These are phyloP conservation scores for Bettongia penicillata DNA, from an alignment of 2,113 vertebrate species.

Conservation along the genomic window DNA sequence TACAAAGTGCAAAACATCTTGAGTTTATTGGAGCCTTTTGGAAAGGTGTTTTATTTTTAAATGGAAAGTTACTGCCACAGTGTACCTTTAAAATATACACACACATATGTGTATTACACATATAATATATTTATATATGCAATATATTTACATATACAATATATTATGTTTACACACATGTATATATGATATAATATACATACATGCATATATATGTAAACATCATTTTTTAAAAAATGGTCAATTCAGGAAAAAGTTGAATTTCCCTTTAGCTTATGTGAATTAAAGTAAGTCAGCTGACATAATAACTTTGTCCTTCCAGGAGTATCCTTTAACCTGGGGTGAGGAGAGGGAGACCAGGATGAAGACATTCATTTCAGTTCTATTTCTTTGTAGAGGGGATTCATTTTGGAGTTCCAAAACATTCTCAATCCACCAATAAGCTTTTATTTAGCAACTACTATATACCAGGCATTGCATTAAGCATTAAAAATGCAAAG, in stretches of 20 bases:
- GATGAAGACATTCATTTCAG: constrained; percentile 44
- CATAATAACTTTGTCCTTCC: constrained; percentile 37
- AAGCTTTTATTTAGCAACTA: not conserved
- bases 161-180: too few relatives aligned
- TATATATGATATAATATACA: too few relatives aligned
- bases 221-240: not conserved
- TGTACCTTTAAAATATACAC: not conserved
- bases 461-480: not conserved
- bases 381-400: constrained; percentile 35
- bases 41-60: constrained; percentile 10
- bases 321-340: constrained; percentile 6
- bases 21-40: not conserved
- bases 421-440: not conserved
- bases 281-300: constrained; percentile 38
- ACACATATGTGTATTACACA: not conserved
- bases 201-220: not conserved
- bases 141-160: not conserved
- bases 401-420: constrained; percentile 50
- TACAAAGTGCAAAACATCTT: not conserved
- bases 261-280: not conserved
- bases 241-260: not conserved
- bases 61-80: not conserved
- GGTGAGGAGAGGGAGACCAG: not conserved
- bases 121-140: not conserved
- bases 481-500: not conserved